Percentiles rank a stretch among this genome's conserved stretches.
These are phyloP conservation scores for Cheilosia pagana DNA, from an alignment of 2,888 invertebrate species.

Conservation along the genomic window DNA sequence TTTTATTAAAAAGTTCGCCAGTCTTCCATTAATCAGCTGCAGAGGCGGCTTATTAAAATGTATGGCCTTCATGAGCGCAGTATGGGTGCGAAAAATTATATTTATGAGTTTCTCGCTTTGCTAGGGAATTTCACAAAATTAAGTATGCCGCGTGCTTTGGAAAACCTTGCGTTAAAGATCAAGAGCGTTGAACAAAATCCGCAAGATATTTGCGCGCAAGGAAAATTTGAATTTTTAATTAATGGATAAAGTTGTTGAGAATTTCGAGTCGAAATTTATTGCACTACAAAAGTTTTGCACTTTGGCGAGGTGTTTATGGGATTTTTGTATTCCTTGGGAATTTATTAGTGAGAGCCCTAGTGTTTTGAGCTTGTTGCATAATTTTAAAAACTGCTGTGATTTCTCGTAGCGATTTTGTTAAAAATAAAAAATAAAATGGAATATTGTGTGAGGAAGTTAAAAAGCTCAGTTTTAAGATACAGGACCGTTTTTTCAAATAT, in stretches of 20 bases:
- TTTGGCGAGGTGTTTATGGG: slow-evolving; percentile 16
- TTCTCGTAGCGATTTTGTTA: no score
- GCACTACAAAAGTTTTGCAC: slow-evolving; percentile 71
- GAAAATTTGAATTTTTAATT: slow-evolving; percentile 81
- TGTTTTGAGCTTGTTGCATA: neutral
- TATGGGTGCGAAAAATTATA: slow-evolving; percentile 63
- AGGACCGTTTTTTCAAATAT: no score
- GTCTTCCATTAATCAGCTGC: slow-evolving; percentile 64
- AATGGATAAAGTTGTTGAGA: slow-evolving; percentile 82
- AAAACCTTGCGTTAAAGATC: slow-evolving; percentile 42
- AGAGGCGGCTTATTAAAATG: slow-evolving; percentile 68
- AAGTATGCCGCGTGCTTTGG: slow-evolving; percentile 20
- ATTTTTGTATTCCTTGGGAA: slow-evolving; percentile 4
- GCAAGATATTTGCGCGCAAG: slow-evolving; percentile 38
- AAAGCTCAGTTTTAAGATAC: no score
- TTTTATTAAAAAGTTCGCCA: slow-evolving; percentile 59
- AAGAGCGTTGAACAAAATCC: slow-evolving; percentile 58
- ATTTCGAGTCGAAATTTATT: slow-evolving; percentile 76
- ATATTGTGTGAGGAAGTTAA: no score
- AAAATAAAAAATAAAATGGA: no score
- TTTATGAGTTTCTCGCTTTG: slow-evolving; percentile 64
- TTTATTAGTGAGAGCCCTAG: neutral
- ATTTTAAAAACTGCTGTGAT: no score
- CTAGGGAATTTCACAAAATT: slow-evolving; percentile 31
- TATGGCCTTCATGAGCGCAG: slow-evolving; percentile 44